A percentile compares a stretch with the other conserved stretches of the same genome.
Evolutionary conservation across 2,797 vertebrate genomes (phyloP).

Genomic region (Helicolenus hilgendorfi): DNA sequence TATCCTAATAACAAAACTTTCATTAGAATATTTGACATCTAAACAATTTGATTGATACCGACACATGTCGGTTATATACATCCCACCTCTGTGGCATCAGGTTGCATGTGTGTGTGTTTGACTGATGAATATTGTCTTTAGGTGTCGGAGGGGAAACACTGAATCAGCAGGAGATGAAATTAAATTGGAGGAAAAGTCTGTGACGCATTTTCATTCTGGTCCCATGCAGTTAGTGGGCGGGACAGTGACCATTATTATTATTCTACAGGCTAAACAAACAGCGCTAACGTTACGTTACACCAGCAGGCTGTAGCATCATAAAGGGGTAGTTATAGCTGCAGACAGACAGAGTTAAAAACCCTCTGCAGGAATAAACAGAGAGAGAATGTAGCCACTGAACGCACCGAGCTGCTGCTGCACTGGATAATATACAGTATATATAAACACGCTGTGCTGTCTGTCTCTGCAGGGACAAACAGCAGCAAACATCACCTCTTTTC

Average conservation of each 20-base stretch:
- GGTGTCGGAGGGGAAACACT: background rate
- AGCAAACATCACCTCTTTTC: background rate
- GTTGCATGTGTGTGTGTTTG: background rate
- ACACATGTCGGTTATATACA: background rate
- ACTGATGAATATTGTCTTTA: background rate
- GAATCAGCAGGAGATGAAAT: background rate
- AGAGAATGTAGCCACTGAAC: constrained; percentile 32
- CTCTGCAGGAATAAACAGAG: constrained; percentile 27
- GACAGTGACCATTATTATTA: constrained; percentile 38
- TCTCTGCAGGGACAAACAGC: constrained; percentile 3
- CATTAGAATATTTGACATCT: background rate
- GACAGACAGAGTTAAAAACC: background rate
- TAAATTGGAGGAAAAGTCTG: constrained; percentile 59
- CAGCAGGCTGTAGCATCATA: background rate
- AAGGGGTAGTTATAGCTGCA: background rate
- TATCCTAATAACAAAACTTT: constrained; percentile 2
- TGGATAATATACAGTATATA: constrained; percentile 37
- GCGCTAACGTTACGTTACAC: constrained; percentile 26
- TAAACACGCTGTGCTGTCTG: constrained; percentile 57
- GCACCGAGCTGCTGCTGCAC: constrained; percentile 52
- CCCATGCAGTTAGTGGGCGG: constrained; percentile 80
- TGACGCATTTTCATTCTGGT: constrained; percentile 83
- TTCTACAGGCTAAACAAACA: constrained; percentile 45
- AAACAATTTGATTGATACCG: too few relatives aligned
- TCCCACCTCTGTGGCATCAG: background rate